Conservation (phyloP, 64 coral and sea anemone genomes). For the Porites australiensis region DNA sequence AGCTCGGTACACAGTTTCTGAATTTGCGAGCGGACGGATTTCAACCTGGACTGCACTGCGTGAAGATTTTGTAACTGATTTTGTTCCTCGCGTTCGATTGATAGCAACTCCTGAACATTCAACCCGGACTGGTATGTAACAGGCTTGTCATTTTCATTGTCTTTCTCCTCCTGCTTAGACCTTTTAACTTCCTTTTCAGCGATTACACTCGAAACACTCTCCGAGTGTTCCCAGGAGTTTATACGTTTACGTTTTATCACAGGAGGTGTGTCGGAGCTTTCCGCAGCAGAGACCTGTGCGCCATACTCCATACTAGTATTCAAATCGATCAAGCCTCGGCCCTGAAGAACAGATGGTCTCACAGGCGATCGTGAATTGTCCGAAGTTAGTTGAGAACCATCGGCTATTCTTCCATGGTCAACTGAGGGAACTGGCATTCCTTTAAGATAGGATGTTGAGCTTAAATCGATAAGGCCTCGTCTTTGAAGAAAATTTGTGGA, state of each 20-base stretch:
- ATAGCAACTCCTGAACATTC: constrained; percentile 74
- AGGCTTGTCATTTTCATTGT: not conserved
- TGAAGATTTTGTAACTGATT: constrained; percentile 79
- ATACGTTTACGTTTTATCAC: constrained; percentile 23
- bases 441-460: constrained; percentile 23
- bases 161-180: constrained; percentile 26
- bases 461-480: constrained; percentile 39
- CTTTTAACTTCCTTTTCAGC: constrained; percentile 25
- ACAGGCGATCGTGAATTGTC: not conserved
- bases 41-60: constrained; percentile 65
- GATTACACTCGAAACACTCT: not conserved
- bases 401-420: not conserved
- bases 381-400: not conserved
- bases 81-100: constrained; percentile 86
- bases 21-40: constrained; percentile 70
- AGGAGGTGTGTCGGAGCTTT: not conserved
- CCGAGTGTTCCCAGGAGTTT: not conserved
- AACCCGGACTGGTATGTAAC: constrained; percentile 67
- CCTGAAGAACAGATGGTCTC: not conserved
- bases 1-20: constrained; percentile 87
- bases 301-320: constrained; percentile 4
- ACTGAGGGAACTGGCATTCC: not conserved
- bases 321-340: constrained; percentile 29
- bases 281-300: not conserved
- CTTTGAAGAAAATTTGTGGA: constrained; percentile 1